phyloP scores from a whole-genome alignment of 1,140 invertebrate genomes.

The Neodiprion fabricii region DNA sequence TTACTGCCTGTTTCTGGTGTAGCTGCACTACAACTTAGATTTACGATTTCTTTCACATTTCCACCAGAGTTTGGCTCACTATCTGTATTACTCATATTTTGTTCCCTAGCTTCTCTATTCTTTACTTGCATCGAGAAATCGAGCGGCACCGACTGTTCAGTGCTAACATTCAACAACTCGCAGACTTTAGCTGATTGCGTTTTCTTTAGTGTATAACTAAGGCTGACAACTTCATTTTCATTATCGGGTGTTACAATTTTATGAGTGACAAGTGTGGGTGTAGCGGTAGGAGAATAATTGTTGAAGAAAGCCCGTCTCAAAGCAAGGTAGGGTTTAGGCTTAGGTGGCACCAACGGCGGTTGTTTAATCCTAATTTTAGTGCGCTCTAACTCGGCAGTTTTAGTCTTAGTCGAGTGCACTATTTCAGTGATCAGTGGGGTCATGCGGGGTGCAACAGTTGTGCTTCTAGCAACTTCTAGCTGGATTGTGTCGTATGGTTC shows the following conservation, averaged over 20 bases:
- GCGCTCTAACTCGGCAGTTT: not conserved
- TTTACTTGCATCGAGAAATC: no score
- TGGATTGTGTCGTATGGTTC: constrained; percentile 26
- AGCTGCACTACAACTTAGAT: no score
- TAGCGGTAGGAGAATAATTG: not conserved
- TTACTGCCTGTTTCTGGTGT: not conserved
- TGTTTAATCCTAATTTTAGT: not conserved
- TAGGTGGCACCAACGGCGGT: constrained; percentile 11
- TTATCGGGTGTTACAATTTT: not conserved
- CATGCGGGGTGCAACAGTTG: constrained; percentile 37
- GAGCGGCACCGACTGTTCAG: not conserved
- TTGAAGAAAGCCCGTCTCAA: constrained; percentile 10
- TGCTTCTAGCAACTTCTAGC: constrained; percentile 40
- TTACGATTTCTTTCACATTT: no score
- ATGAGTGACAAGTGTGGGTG: no score
- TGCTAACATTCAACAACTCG: not conserved
- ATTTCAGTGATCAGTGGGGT: constrained; percentile 35
- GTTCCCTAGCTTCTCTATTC: no score
- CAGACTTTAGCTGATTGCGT: not conserved
- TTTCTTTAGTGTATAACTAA: not conserved
- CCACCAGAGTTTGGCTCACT: no score
- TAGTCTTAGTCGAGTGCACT: constrained; percentile 28
- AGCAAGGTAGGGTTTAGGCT: constrained; percentile 8
- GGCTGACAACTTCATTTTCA: not conserved
- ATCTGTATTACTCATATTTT: no score